Percentiles rank a stretch among this genome's conserved stretches.
These are phyloP conservation scores for Mus pahari DNA, from an alignment of 2,113 vertebrate species.

Conservation along the genomic window DNA sequence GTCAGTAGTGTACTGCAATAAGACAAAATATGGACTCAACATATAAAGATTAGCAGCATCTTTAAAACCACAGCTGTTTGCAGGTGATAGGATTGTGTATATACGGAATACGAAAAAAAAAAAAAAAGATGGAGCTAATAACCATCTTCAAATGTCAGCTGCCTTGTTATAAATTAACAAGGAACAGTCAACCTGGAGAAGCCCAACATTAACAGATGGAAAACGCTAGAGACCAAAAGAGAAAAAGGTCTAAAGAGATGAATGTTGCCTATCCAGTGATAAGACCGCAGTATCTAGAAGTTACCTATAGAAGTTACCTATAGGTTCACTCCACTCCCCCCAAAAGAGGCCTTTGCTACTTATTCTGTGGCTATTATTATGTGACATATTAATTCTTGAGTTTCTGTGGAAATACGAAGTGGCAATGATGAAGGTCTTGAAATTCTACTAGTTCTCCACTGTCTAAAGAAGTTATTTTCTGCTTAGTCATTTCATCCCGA, in stretches of 20 bases:
- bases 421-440: background rate
- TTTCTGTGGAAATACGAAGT: background rate
- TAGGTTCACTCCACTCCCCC: background rate
- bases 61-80: background rate
- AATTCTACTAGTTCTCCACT: conserved; percentile 19
- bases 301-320: background rate
- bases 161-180: background rate
- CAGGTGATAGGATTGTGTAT: background rate
- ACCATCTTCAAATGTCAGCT: background rate
- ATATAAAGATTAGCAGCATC: background rate
- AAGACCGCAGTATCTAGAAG: background rate
- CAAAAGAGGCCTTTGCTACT: background rate
- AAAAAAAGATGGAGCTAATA: background rate
- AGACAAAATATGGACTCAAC: background rate
- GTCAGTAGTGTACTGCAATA: background rate
- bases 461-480: conserved; percentile 12
- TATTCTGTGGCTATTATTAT: background rate
- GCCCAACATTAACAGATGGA: background rate
- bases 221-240: conserved; percentile 1
- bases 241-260: background rate
- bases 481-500: background rate
- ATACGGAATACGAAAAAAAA: background rate
- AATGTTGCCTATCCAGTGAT: background rate
- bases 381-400: background rate
- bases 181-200: background rate